phyloP scores from a whole-genome alignment of 2,888 invertebrate genomes.

The Drosophila helvetica region DNA sequence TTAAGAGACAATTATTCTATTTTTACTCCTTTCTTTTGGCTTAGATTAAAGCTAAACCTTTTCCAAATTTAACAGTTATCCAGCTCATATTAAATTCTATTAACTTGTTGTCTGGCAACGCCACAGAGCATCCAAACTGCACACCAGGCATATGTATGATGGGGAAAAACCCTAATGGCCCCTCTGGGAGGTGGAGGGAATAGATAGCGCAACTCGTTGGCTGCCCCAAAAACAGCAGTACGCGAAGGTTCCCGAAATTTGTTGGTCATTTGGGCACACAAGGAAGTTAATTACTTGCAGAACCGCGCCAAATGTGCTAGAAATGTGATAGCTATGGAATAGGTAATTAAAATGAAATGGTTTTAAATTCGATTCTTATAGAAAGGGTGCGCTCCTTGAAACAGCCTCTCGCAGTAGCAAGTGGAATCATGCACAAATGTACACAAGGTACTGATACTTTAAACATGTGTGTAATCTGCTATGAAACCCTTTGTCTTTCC shows the following conservation, averaged over 20 bases:
- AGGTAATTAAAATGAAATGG: conserved; percentile 10
- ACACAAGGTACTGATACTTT: too few species aligned
- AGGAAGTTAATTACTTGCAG: conserved; percentile 37
- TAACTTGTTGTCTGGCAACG: not conserved
- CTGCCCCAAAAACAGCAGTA: conserved; percentile 27
- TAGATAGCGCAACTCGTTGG: conserved; percentile 13
- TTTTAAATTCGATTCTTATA: not conserved
- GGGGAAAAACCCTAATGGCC: conserved; percentile 37
- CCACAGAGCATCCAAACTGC: conserved; percentile 28
- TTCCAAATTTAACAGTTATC: not conserved
- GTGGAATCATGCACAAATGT: too few species aligned
- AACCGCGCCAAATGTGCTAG: conserved; percentile 16
- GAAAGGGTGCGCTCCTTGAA: too few species aligned
- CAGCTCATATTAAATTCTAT: conserved; percentile 28
- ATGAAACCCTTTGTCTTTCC: not conserved
- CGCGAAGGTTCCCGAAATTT: conserved; percentile 31
- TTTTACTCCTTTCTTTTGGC: too few species aligned
- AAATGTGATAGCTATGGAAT: conserved; percentile 14
- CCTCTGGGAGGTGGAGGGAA: conserved; percentile 29
- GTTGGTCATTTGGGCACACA: conserved; percentile 41
- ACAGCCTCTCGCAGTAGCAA: too few species aligned
- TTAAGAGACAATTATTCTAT: too few species aligned
- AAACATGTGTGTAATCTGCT: not conserved
- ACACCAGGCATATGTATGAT: conserved; percentile 11
- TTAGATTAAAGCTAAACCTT: not conserved